These are phyloP conservation scores for Serinus canaria DNA, from an alignment of 2,113 vertebrate genomes.

Conservation along the genomic window DNA sequence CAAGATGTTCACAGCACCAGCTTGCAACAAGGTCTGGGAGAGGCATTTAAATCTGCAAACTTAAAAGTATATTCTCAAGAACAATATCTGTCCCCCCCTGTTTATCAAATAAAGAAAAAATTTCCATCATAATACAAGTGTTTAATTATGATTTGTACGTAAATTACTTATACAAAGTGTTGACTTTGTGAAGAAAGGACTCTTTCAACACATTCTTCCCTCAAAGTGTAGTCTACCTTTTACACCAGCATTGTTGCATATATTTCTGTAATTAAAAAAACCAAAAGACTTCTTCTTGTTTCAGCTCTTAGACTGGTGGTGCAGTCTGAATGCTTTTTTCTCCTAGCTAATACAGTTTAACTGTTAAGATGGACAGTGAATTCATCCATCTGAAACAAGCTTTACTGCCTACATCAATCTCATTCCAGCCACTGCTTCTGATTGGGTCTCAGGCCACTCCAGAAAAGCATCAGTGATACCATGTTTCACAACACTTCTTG, in stretches of 20 bases:
- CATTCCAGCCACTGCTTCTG: slow-evolving; percentile 63
- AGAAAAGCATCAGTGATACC: slow-evolving; percentile 68
- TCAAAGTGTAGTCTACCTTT: slow-evolving; percentile 36
- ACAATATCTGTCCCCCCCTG: background rate
- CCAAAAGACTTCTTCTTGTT: slow-evolving; percentile 19
- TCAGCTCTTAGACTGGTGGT: slow-evolving; percentile 31
- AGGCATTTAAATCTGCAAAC: slow-evolving; percentile 48
- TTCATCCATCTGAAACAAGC: slow-evolving; percentile 49
- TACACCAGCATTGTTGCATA: slow-evolving; percentile 23
- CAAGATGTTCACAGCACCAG: slow-evolving; percentile 63
- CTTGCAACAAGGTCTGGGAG: slow-evolving; percentile 63
- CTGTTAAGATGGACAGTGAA: slow-evolving; percentile 39
- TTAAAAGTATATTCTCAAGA: background rate
- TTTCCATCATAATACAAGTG: background rate
- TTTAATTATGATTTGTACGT: slow-evolving; percentile 23
- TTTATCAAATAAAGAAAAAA: slow-evolving; percentile 46
- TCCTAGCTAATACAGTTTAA: slow-evolving; percentile 20
- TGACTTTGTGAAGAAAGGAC: slow-evolving; percentile 27
- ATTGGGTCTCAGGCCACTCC: slow-evolving; percentile 58
- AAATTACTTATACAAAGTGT: slow-evolving; percentile 21
- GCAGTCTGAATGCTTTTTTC: slow-evolving; percentile 16
- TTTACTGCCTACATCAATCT: slow-evolving; percentile 53
- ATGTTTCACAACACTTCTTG: slow-evolving; percentile 69
- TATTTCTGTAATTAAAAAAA: slow-evolving; percentile 17
- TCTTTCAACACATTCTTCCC: background rate